Percentiles rank a stretch among this genome's conserved stretches.
Evolutionary conservation across 2,113 vertebrate species (phyloP).

Genomic region (Lampris incognitus): DNA sequence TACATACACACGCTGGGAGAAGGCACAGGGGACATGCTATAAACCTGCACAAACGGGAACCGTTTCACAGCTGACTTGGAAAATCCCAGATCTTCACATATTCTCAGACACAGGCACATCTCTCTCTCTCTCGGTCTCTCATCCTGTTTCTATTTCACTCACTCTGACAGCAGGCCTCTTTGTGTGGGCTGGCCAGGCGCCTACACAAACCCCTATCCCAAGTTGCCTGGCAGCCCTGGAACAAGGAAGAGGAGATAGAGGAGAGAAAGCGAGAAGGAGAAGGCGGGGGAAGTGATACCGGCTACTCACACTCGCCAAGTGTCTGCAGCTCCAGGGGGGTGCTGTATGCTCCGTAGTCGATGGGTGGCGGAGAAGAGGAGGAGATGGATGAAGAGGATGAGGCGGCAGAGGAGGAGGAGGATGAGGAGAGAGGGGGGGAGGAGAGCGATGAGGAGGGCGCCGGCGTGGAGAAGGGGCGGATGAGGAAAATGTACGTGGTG

Average conservation of each 20-base stretch:
- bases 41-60: slow-evolving; percentile 50
- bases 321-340: slow-evolving; percentile 94
- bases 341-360: slow-evolving; percentile 88
- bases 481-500: slow-evolving; percentile 94
- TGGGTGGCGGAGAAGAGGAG: slow-evolving; percentile 83
- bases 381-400: slow-evolving; percentile 86
- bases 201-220: slow-evolving; percentile 45
- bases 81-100: slow-evolving; percentile 64
- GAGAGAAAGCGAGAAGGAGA: slow-evolving; percentile 33
- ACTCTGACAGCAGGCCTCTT: slow-evolving; percentile 36
- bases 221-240: slow-evolving; percentile 25
- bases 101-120: slow-evolving; percentile 46
- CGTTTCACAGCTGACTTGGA: slow-evolving; percentile 65
- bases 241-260: slow-evolving; percentile 25
- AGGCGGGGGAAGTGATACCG: slow-evolving; percentile 32
- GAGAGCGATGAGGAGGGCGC: slow-evolving; percentile 86
- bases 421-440: slow-evolving; percentile 86
- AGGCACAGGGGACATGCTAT: slow-evolving; percentile 47
- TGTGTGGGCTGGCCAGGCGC: slow-evolving; percentile 63
- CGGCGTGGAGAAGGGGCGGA: slow-evolving; percentile 85
- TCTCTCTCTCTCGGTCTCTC: slow-evolving; percentile 6
- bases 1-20: slow-evolving; percentile 19
- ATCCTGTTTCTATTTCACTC: slow-evolving; percentile 10
- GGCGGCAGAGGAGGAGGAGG: slow-evolving; percentile 71
- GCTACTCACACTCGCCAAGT: slow-evolving; percentile 89